These are phyloP conservation scores for Lordiphosa andalusiaca DNA, from an alignment of 2,888 invertebrate species.

Conservation along the genomic window DNA sequence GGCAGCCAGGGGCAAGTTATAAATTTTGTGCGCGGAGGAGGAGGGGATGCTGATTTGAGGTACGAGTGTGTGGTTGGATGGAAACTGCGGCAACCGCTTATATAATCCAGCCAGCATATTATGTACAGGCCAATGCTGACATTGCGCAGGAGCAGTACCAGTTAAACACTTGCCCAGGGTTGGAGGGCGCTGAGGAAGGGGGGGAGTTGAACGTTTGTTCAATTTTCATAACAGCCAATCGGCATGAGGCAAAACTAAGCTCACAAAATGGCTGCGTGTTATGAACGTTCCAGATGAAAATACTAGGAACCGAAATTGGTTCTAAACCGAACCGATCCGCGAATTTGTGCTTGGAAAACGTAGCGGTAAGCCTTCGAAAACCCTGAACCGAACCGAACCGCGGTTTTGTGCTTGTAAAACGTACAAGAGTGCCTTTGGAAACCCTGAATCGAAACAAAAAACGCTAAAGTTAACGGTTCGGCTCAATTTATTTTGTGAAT, in stretches of 20 bases:
- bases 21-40: slow-evolving; percentile 41
- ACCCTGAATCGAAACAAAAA: too few species aligned
- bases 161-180: not conserved
- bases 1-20: slow-evolving; percentile 59
- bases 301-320: too few species aligned
- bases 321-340: too few species aligned
- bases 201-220: slow-evolving; percentile 29
- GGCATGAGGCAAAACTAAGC: slow-evolving; percentile 21
- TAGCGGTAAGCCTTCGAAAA: too few species aligned
- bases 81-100: slow-evolving; percentile 35
- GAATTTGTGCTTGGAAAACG: too few species aligned
- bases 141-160: slow-evolving; percentile 67
- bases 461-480: too few species aligned
- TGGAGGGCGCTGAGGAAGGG: slow-evolving; percentile 6
- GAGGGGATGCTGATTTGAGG: slow-evolving; percentile 5
- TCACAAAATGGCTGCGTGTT: slow-evolving; percentile 60
- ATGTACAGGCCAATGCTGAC: slow-evolving; percentile 52
- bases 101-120: slow-evolving; percentile 38
- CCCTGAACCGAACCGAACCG: too few species aligned
- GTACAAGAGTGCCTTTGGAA: too few species aligned
- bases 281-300: not conserved
- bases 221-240: slow-evolving; percentile 59
- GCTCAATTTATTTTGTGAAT: too few species aligned
- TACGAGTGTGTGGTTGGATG: slow-evolving; percentile 47
- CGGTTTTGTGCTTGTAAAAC: too few species aligned